These are phyloP conservation scores for Entomobrya multifasciata DNA, from an alignment of 2,888 invertebrate genomes.

Conservation along the genomic window DNA sequence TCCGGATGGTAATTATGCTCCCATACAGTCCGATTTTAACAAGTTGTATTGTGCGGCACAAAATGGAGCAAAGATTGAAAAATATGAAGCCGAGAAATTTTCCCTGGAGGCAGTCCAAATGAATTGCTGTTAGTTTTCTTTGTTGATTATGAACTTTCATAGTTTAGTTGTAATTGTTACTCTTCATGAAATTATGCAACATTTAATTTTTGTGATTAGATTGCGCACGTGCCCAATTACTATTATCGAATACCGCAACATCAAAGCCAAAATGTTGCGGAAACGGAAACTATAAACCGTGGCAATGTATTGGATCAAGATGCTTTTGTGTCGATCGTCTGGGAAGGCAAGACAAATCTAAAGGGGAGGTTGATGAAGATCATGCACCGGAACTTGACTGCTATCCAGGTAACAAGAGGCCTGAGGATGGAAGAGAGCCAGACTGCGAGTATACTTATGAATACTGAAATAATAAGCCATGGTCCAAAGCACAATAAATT, in stretches of 20 bases:
- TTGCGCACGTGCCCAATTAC: slow-evolving; percentile 84
- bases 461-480: too few species aligned
- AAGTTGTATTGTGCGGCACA: slow-evolving; percentile 84
- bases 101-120: slow-evolving; percentile 81
- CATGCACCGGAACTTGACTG: not conserved
- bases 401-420: not conserved
- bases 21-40: slow-evolving; percentile 73
- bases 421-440: slow-evolving; percentile 6
- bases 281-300: slow-evolving; percentile 85
- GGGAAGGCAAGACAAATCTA: slow-evolving; percentile 81
- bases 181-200: not conserved
- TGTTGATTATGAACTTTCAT: not conserved
- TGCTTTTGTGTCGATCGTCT: slow-evolving; percentile 86
- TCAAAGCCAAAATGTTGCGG: slow-evolving; percentile 84
- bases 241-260: slow-evolving; percentile 81
- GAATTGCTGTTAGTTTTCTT: slow-evolving; percentile 80
- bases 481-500: too few species aligned
- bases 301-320: slow-evolving; percentile 85
- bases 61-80: slow-evolving; percentile 83
- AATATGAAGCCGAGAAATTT: slow-evolving; percentile 82
- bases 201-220: slow-evolving; percentile 82
- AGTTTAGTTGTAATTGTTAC: too few species aligned
- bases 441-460: slow-evolving; percentile 23
- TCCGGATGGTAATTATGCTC: slow-evolving; percentile 78
- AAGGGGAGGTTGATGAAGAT: slow-evolving; percentile 9